Evolutionary conservation across 2,888 invertebrate genomes (phyloP), one percentile per base, ranked within the genome.

Genomic region (Anthrax anthrax): DNA sequence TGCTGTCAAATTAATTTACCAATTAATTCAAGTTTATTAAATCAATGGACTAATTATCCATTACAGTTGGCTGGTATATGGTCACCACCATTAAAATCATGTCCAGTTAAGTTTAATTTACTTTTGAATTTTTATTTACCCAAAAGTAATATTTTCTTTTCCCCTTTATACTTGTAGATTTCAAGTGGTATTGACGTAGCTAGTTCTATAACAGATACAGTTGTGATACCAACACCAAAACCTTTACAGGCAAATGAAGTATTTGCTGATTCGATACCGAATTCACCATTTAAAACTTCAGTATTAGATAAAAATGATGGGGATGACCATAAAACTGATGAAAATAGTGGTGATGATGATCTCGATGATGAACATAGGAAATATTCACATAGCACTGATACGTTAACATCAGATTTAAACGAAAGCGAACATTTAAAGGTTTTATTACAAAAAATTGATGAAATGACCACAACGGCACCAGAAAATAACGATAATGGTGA

Each of bases 11-110:
- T 87, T 57, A 75, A 81, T 56, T 67, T 89, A 55, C 85, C 88
- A 0, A 80, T 76, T 55, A 90, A 90, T 69, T 85, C 88, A 1
- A 89, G 89, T 61, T 71, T 92, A 19, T 70, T 95, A 1, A 95
- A 95, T 67, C 78, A 79, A 46, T 96, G 95, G 95, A 82, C 85
- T 0, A 80, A 81, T 56, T 80, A 83, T 37, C 84, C 92, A 1
- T 68, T 95, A 37, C 75, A 85, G 60, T 68, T 91, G 56, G 84
- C 90, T 14, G 92, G 91, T 5, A 72, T 89, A 44, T 89, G 88
- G 85, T 78, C 83, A 3, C 84, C 87, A 1, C 81, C 85, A 10
- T 72, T 86, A 60, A 80, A 82, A 61, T 76, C 80, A 5, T 81
- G 81, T 55, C 85, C 87, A 16, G 73, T 23, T 27, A 19, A 36